Evolutionary conservation across 2,113 vertebrate species (phyloP), one percentile per base, ranked within the genome.

Genomic region (Macaca nemestrina): DNA sequence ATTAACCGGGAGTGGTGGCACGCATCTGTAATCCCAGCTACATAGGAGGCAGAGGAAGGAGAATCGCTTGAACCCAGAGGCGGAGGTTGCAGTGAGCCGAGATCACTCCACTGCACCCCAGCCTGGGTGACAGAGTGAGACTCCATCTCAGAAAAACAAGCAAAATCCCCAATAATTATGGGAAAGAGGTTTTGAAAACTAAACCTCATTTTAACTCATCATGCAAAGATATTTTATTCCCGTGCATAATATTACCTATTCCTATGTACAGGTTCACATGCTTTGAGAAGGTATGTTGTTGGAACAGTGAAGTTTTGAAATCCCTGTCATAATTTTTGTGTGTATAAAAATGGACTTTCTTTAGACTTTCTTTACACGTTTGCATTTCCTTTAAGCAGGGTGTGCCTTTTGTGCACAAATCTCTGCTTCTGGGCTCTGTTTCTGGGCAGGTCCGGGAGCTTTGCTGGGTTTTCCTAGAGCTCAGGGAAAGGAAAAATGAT

Each of bases 401-500:
- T 88, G 2, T 59, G 79, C 81, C 84, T 72, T 17, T 7, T 88
- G 16, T 40, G 81, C 8, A 2, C 64, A 67, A 94, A 86, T 95
- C 79, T 95, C 76, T 8, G 6, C 23, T 89, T 68, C 70, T 6
- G 17, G 78, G 52, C 27, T 32, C 27, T 64, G 4, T 23, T 92
- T 61, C 64, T 6, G 17, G 78, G 61, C 78, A 95, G 52, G 73
- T 93, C 61, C 8, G 5, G 72, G 23, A 70, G 96, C 16, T 93
- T 84, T 86, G 79, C 96, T 92, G 61, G 16, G 32, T 96, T 95
- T 94, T 94, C 43, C 52, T 87, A 79, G 80, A 83, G 94, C 97
- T 97, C 87, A 81, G 92, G 73, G 92, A 95, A 92, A 45, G 90
- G 96, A 94, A 95, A 95, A 97, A 93, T 61, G 96, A 93, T 97